A percentile compares a stretch with the other conserved stretches of the same genome.
phyloP scores from a whole-genome alignment of 2,797 vertebrate genomes.

The Chrosomus eos region DNA sequence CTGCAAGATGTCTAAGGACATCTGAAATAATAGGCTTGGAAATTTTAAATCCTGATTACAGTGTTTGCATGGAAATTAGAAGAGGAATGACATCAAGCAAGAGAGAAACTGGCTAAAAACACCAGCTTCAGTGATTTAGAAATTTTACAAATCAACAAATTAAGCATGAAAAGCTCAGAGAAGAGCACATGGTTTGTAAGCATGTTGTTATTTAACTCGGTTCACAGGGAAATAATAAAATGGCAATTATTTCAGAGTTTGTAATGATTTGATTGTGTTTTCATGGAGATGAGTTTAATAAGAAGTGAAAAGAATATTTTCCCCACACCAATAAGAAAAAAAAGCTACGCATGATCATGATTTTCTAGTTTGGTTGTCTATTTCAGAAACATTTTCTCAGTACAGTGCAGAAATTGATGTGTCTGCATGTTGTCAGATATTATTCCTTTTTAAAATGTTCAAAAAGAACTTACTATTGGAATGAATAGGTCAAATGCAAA shows the following conservation, averaged over 20 bases:
- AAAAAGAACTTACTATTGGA: not conserved
- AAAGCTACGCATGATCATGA: not conserved
- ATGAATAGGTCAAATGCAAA: not conserved
- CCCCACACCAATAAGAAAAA: not conserved
- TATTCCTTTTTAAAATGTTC: not conserved
- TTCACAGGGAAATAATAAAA: not conserved
- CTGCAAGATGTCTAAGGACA: conserved; percentile 6
- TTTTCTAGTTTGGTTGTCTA: not conserved
- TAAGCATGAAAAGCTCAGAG: not conserved
- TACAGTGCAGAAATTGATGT: not conserved
- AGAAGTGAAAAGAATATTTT: not conserved
- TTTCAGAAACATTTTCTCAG: not conserved
- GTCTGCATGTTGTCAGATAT: not conserved
- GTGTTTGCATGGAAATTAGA: conserved; percentile 14
- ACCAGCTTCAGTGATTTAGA: not conserved
- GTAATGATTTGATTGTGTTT: conserved; percentile 1
- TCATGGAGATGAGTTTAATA: conserved; percentile 6
- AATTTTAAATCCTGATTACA: conserved; percentile 4
- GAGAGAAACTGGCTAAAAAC: not conserved
- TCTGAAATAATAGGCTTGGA: conserved; percentile 11
- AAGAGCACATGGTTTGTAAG: not conserved
- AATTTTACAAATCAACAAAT: not conserved
- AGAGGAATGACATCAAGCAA: not conserved
- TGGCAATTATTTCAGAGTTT: not conserved
- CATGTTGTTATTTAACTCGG: not conserved